Evolutionary conservation across 2,797 vertebrate species (phyloP), one percentile per base, ranked within the genome.

Genomic region (Scarus forsteni): DNA sequence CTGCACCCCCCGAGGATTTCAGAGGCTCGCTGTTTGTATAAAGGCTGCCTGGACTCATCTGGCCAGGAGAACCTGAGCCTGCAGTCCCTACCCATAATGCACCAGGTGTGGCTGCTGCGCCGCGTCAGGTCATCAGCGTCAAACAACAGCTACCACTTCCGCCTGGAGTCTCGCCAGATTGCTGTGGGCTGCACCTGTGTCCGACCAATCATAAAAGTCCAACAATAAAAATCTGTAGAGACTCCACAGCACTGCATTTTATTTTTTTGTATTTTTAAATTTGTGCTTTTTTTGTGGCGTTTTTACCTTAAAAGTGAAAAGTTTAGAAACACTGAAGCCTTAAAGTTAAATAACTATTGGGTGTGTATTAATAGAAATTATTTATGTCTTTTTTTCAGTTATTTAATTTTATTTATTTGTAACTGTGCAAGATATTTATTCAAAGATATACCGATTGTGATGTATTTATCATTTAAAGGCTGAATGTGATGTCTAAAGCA

Each of bases 171-270:
- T 44, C 91, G 86, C 80, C 73, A 88, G 15, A 46, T 95, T 0
- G 60, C 92, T 0, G 94, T 96, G 66, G 95, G 94, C 58, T 96
- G 95, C 77, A 96, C 94, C n/a, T 96, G 95, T 3, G 79, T 96
- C 48, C 80, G 75, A 3, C 90, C 88, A 3, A 10, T 43, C 15
- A 53, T 92, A 34, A 39, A 34, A 3, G 46, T 66, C 0, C 89
- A 93, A 14, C 15, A 76, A 0, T 82, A 58, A 87, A 14, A 48
- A 65, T 5, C 48, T 7, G 14, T 43, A 38, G 19, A 40, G 45
- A 13, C 6, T 43, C 27, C 27, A 27, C 27, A 27, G 27, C 27
- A 27, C n/a, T n/a, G n/a, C n/a, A n/a, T n/a, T n/a, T n/a, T n/a
- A 27, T 2, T 27, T 27, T 27, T 27, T 27, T 27, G 27, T 27